These are phyloP conservation scores for Zoanthus solanderi DNA, from an alignment of 92 coral and sea anemone genomes.

Conservation along the genomic window DNA sequence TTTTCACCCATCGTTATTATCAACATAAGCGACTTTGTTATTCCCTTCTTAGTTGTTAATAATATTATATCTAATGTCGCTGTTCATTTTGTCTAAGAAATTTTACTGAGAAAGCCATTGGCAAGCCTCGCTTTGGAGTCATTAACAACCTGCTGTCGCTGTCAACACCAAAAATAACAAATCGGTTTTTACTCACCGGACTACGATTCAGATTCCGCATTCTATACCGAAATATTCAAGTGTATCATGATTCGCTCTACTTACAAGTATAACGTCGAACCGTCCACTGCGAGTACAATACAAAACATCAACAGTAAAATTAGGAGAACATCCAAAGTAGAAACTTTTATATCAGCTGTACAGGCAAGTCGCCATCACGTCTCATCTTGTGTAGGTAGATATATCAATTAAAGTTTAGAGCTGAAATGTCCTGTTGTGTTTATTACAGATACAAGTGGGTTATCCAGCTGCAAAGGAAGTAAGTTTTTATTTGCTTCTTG, in stretches of 20 bases:
- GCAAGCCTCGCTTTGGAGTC: slow-evolving; percentile 27
- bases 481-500: not conserved
- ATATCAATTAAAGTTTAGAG: not conserved
- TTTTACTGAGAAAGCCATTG: not conserved
- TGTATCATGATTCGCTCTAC: slow-evolving; percentile 28
- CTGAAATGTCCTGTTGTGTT: not conserved
- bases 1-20: too few species aligned
- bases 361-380: slow-evolving; percentile 3
- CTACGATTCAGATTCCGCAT: not conserved
- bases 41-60: too few species aligned
- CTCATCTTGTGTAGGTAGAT: not conserved
- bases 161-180: slow-evolving; percentile 25
- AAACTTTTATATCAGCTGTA: slow-evolving; percentile 30
- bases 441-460: slow-evolving; percentile 39
- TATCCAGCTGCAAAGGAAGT: not conserved
- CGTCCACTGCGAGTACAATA: slow-evolving; percentile 12
- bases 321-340: not conserved
- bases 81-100: too few species aligned
- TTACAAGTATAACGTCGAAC: slow-evolving; percentile 14
- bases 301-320: not conserved
- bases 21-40: too few species aligned
- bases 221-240: not conserved
- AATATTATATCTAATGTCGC: too few species aligned
- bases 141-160: slow-evolving; percentile 17
- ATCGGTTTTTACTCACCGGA: not conserved